These are phyloP conservation scores for Drosophila dives DNA, from an alignment of 2,888 invertebrate species.

Conservation along the genomic window DNA sequence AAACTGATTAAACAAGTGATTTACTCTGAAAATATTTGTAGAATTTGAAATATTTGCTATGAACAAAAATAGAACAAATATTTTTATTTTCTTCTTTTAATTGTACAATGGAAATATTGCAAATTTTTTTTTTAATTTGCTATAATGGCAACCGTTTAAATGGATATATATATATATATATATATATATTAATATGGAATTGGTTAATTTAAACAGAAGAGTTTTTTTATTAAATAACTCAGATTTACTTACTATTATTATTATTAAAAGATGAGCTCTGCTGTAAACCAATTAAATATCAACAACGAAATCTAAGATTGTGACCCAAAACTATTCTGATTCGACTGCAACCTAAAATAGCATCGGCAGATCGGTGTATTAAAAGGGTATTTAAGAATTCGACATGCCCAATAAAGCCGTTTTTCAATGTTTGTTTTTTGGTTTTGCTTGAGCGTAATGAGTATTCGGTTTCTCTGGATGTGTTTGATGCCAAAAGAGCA, in stretches of 20 bases:
- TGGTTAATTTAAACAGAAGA: not conserved
- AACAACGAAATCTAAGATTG: too few species aligned
- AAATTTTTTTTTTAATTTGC: not conserved
- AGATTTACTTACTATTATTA: not conserved
- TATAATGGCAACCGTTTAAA: not conserved
- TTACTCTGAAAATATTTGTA: not conserved
- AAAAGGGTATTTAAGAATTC: not conserved
- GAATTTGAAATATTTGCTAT: not conserved
- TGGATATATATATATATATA: not conserved
- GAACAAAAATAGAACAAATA: not conserved
- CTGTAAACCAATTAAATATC: too few species aligned
- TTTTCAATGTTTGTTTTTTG: constrained; percentile 1
- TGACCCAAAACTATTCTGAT: not conserved
- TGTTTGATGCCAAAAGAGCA: constrained; percentile 37
- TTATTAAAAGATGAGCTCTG: not conserved
- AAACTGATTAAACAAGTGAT: not conserved
- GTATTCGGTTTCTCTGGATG: constrained; percentile 51
- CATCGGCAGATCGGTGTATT: not conserved
- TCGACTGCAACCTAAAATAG: not conserved
- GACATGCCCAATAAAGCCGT: not conserved
- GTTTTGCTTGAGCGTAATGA: constrained; percentile 51
- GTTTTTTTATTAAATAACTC: not conserved
- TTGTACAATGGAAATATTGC: not conserved
- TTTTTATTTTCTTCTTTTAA: not conserved
- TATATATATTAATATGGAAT: not conserved